A percentile compares a stretch with the other conserved stretches of the same genome.
These are phyloP conservation scores for Xiphophorus couchianus DNA, from an alignment of 2,113 vertebrate genomes.

Conservation along the genomic window DNA sequence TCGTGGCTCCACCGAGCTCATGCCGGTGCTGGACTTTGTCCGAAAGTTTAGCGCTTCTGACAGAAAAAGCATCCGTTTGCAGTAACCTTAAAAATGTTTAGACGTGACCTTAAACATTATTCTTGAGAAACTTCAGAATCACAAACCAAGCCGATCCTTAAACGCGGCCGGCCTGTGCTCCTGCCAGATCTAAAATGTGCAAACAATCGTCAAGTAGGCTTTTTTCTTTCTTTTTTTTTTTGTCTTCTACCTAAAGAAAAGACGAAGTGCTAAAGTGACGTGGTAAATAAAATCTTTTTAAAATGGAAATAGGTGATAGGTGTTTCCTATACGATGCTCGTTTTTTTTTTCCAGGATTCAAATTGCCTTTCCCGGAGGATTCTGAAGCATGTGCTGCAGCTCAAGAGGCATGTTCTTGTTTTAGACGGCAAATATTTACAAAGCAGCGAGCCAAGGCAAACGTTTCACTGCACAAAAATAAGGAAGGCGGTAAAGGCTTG, in stretches of 20 bases:
- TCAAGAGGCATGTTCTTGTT: slow-evolving; percentile 72
- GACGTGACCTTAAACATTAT: slow-evolving; percentile 50
- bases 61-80: slow-evolving; percentile 50
- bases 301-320: slow-evolving; percentile 12
- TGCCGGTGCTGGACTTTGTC: slow-evolving; percentile 40
- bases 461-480: slow-evolving; percentile 71
- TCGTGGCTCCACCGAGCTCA: slow-evolving; percentile 32
- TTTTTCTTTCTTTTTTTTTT: not conserved
- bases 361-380: slow-evolving; percentile 51
- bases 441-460: slow-evolving; percentile 70
- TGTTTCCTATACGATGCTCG: slow-evolving; percentile 9
- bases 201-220: slow-evolving; percentile 4
- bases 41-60: slow-evolving; percentile 49
- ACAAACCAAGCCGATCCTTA: slow-evolving; percentile 5
- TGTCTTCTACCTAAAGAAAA: slow-evolving; percentile 11
- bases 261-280: slow-evolving; percentile 29
- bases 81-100: slow-evolving; percentile 52
- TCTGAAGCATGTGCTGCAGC: slow-evolving; percentile 71
- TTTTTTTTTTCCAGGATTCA: slow-evolving; percentile 30
- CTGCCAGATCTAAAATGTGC: not conserved
- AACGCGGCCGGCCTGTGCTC: not conserved
- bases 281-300: slow-evolving; percentile 28
- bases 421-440: slow-evolving; percentile 81
- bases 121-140: slow-evolving; percentile 39
- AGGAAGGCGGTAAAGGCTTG: slow-evolving; percentile 54